Conservation (phyloP, 2,888 invertebrate genomes). For the Thecocarcelia acutangulata region DNA sequence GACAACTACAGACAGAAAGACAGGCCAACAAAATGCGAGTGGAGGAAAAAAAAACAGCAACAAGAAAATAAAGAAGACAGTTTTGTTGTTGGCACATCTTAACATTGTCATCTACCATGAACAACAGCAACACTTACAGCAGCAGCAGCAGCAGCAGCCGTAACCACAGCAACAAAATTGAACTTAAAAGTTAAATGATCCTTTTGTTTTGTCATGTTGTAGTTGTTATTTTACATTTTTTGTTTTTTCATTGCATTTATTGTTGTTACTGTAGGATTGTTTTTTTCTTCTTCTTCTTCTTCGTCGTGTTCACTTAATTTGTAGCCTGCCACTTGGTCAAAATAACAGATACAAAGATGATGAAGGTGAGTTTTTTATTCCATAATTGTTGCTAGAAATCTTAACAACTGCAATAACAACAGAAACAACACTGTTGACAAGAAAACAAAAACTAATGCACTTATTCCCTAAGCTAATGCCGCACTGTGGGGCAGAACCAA, state of each 20-base stretch:
- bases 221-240: background rate
- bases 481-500: no score
- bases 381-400: conserved; percentile 37
- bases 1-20: conserved; percentile 68
- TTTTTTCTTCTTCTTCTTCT: background rate
- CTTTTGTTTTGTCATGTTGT: conserved; percentile 51
- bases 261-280: conserved; percentile 8
- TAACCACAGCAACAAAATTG: background rate
- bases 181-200: conserved; percentile 60
- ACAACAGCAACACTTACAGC: conserved; percentile 1
- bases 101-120: conserved; percentile 62
- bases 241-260: no score
- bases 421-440: conserved; percentile 20
- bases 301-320: conserved; percentile 64
- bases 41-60: conserved; percentile 14
- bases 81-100: conserved; percentile 62
- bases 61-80: conserved; percentile 37
- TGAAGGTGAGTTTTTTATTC: conserved; percentile 24
- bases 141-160: background rate
- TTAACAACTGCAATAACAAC: conserved; percentile 29
- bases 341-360: conserved; percentile 48
- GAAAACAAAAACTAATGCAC: conserved; percentile 4
- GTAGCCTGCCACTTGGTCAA: conserved; percentile 64
- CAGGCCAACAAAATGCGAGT: conserved; percentile 47
- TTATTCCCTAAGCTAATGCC: conserved; percentile 12